Percentiles rank a stretch among this genome's conserved stretches.
Evolutionary conservation across 2,113 vertebrate genomes (phyloP).

Genomic region (Otis tarda): DNA sequence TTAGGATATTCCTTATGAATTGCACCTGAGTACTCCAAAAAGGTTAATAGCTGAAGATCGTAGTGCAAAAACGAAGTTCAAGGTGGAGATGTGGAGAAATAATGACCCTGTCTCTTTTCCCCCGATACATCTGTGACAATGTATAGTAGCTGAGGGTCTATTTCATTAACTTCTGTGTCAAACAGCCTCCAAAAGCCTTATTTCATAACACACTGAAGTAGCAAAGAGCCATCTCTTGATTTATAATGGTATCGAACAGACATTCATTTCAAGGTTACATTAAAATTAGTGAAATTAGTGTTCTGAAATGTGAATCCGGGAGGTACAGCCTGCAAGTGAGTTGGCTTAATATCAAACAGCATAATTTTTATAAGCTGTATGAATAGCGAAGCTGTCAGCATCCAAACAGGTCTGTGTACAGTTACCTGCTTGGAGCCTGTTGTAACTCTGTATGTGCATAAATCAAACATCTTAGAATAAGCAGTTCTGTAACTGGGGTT

Average conservation of each 20-base stretch:
- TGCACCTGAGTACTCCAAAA: neutral
- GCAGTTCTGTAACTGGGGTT: neutral
- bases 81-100: neutral
- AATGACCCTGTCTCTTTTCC: neutral
- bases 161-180: neutral
- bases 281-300: conserved; percentile 6
- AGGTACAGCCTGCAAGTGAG: neutral
- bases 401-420: neutral
- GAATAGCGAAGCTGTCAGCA: neutral
- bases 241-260: neutral
- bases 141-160: neutral
- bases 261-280: neutral
- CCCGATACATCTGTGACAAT: neutral
- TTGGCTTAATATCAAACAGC: neutral
- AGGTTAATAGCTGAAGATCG: rapidly evolving
- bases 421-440: neutral
- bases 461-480: neutral
- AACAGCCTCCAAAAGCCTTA: neutral
- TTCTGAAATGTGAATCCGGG: neutral
- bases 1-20: neutral
- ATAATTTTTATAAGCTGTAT: neutral
- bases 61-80: neutral
- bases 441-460: neutral
- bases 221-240: neutral
- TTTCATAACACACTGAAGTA: neutral